Evolutionary conservation across 53 echinoderm and acorn worm species (phyloP).

Genomic region (Zoroaster sp.): DNA sequence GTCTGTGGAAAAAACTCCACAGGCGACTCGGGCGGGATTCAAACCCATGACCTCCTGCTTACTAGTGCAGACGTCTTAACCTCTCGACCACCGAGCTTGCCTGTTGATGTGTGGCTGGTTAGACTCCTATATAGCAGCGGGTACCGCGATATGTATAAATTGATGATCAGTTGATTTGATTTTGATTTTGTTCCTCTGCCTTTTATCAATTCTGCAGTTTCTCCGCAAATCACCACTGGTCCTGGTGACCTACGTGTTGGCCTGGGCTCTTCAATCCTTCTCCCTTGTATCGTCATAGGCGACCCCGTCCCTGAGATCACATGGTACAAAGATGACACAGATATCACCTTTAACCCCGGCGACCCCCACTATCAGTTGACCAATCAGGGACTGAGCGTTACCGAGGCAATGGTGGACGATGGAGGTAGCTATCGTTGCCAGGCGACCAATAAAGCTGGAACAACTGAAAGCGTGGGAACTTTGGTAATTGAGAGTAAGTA

Average conservation of each 20-base stretch:
- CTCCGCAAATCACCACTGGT: constrained; percentile 71
- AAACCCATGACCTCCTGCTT: no score
- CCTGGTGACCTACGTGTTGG: constrained; percentile 69
- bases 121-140: no score
- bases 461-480: constrained; percentile 66
- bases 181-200: neutral
- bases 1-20: no score
- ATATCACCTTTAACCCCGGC: constrained; percentile 49
- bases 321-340: constrained; percentile 78
- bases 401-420: constrained; percentile 53
- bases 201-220: constrained; percentile 56
- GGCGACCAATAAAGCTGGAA: constrained; percentile 77
- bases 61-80: no score
- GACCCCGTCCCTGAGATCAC: constrained; percentile 77
- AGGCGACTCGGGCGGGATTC: no score
- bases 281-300: constrained; percentile 80
- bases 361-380: constrained; percentile 69
- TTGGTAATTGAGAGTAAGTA: constrained; percentile 87
- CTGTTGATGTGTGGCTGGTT: no score
- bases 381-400: constrained; percentile 73
- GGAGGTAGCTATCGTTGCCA: constrained; percentile 73
- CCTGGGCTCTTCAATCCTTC: constrained; percentile 50
- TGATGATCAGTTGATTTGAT: no score
- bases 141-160: no score
- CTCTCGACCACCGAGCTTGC: no score